A percentile compares a stretch with the other conserved stretches of the same genome.
phyloP scores from a whole-genome alignment of 2,797 vertebrate species.

The Sebastes diploproa region DNA sequence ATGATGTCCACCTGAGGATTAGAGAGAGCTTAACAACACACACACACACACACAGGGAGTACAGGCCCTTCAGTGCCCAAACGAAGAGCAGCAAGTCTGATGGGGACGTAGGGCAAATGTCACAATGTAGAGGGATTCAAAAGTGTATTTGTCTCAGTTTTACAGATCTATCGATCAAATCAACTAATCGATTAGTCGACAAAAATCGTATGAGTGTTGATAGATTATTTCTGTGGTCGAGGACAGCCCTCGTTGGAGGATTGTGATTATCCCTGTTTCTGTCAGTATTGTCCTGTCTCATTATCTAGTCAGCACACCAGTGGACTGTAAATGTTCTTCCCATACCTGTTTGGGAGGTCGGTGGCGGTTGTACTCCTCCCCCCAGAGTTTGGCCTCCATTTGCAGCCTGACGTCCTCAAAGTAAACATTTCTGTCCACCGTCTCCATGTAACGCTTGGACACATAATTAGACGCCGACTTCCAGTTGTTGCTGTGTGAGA shows the following conservation, averaged over 20 bases:
- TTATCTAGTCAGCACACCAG: neutral
- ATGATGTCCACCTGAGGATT: conserved; percentile 93
- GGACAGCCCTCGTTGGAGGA: neutral
- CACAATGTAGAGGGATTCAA: too few relatives aligned
- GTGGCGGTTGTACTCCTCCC: conserved; percentile 96
- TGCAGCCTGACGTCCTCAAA: conserved; percentile 96
- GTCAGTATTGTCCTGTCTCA: neutral
- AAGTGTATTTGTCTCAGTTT: too few relatives aligned
- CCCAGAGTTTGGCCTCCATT: conserved; percentile 99
- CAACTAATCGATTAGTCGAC: neutral
- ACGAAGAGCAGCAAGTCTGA: too few relatives aligned
- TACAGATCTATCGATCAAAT: accelerated
- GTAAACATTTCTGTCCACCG: conserved; percentile 90
- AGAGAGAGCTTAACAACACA: too few relatives aligned
- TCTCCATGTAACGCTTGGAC: conserved; percentile 92
- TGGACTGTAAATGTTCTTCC: neutral
- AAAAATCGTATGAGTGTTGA: accelerated
- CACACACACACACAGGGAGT: too few relatives aligned
- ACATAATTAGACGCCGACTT: conserved; percentile 96
- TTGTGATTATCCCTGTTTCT: neutral
- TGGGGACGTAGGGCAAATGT: too few relatives aligned
- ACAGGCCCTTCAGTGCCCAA: too few relatives aligned
- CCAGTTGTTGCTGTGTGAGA: conserved; percentile 95
- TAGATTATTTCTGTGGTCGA: too few relatives aligned
- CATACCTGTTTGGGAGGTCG: conserved; percentile 95